Percentiles rank a stretch among this genome's conserved stretches.
Conservation (phyloP, 2,113 vertebrate species). For the Nematolebias whitei region DNA sequence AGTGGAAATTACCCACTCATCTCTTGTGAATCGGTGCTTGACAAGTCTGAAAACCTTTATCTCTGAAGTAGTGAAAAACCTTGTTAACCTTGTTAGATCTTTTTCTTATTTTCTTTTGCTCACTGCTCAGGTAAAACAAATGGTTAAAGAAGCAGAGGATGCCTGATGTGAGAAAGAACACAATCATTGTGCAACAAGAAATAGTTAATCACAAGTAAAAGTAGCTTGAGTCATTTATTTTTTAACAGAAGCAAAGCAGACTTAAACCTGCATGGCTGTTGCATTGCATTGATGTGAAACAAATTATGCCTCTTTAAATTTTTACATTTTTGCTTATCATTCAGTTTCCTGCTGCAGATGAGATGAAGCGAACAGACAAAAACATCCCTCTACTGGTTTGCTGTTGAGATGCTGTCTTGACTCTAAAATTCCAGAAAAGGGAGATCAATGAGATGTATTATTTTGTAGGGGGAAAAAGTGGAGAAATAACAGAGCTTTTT, state of each 20-base stretch:
- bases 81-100: too few relatives aligned
- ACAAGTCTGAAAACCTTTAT: too few relatives aligned
- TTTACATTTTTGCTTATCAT: conserved; percentile 14
- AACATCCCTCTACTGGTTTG: background rate
- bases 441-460: conserved; percentile 23
- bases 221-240: background rate
- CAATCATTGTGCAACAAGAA: too few relatives aligned
- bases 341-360: conserved; percentile 1
- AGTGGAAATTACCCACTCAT: background rate
- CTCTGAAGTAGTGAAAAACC: too few relatives aligned
- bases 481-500: conserved; percentile 10
- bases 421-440: background rate
- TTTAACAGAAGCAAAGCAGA: too few relatives aligned
- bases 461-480: background rate
- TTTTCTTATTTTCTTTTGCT: too few relatives aligned
- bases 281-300: conserved; percentile 15
- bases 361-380: conserved; percentile 1
- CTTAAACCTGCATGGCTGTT: background rate
- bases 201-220: background rate
- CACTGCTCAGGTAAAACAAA: background rate
- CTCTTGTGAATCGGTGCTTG: too few relatives aligned
- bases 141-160: background rate
- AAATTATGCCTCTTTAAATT: conserved; percentile 5
- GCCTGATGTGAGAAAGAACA: background rate
- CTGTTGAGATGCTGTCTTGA: background rate